Conservation (phyloP, 2,113 vertebrate genomes). For the Ammospiza nelsoni region DNA sequence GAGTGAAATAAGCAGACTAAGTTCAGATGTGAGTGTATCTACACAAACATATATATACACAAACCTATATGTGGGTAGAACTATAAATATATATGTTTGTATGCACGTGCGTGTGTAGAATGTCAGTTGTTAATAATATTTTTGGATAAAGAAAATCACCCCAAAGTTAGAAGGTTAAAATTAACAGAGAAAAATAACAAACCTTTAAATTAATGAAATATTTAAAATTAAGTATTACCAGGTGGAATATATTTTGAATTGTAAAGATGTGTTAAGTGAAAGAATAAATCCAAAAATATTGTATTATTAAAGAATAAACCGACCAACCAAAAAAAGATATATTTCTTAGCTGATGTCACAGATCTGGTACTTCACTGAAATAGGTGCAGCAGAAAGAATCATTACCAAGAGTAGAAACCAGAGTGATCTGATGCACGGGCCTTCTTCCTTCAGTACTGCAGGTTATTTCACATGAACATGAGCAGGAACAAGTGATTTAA, state of each 20-base stretch:
- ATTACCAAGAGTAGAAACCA: neutral
- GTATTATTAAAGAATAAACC: neutral
- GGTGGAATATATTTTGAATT: neutral
- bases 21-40: neutral
- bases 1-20: neutral
- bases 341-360: neutral
- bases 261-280: neutral
- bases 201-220: neutral
- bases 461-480: neutral
- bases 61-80: neutral
- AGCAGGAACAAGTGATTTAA: neutral
- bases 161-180: neutral
- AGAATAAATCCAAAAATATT: neutral
- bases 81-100: neutral
- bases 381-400: neutral
- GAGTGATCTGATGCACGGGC: neutral
- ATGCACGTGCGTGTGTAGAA: neutral
- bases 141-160: neutral
- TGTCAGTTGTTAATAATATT: neutral
- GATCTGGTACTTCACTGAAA: neutral
- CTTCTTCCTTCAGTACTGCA: neutral
- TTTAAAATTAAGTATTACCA: neutral
- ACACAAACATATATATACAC: neutral
- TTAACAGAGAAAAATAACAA: neutral
- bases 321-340: neutral